Conservation (phyloP, 2,888 invertebrate species). For the Drosophila subquinaria region DNA sequence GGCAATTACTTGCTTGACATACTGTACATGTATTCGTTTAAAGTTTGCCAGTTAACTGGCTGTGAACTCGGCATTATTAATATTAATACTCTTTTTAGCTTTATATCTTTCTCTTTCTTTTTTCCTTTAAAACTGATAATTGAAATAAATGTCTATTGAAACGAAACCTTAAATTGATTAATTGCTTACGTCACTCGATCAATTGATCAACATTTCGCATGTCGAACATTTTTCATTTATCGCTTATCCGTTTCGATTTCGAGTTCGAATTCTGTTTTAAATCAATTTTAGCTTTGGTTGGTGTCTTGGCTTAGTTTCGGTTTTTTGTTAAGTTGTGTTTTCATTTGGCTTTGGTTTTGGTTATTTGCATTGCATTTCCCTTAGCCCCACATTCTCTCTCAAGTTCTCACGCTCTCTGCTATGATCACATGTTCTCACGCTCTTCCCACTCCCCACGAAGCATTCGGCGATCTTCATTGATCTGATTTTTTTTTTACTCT, state of each 20-base stretch:
- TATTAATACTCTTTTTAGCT: conserved; percentile 4
- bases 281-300: conserved; percentile 10
- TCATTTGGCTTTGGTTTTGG: background rate
- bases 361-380: conserved; percentile 5
- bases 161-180: conserved; percentile 33
- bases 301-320: conserved; percentile 9
- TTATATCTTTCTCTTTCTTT: background rate
- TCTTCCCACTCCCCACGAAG: background rate
- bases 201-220: conserved; percentile 18
- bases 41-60: conserved; percentile 18
- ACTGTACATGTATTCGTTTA: background rate
- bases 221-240: conserved; percentile 12
- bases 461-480: background rate
- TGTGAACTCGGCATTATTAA: conserved; percentile 13
- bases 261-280: background rate
- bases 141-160: conserved; percentile 44
- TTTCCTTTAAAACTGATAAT: conserved; percentile 11
- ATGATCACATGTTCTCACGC: background rate
- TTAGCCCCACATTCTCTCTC: background rate
- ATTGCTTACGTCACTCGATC: conserved; percentile 24
- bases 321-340: background rate
- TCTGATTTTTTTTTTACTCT: background rate
- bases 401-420: background rate
- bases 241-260: background rate
- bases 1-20: conserved; percentile 1